Base-by-base conservation (phyloP, 2,113 vertebrate genomes). In the Bujurquina vittata region DNA sequence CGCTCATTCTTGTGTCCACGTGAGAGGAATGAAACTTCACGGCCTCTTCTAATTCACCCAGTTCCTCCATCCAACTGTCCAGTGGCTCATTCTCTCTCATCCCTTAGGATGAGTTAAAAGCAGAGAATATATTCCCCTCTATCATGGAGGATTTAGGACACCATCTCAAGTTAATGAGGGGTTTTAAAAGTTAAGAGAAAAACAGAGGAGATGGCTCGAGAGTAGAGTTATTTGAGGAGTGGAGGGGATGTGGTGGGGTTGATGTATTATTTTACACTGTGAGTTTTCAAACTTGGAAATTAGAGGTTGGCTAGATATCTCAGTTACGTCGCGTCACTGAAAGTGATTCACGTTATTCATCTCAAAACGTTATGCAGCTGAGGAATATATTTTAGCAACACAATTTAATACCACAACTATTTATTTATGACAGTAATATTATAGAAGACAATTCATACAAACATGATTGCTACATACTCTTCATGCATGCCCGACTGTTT, bases 121-220 rank as follows among this genome's bases (percentile, higher is more conserved):
- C 7, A 63, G n/a, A 59, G 35, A 77, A 83, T 83, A 88, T 84
- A 89, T 84, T 87, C 77, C 49, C 23, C 58, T 87, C 78, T 18
- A 81, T 88, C 78, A 82, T 33, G 18, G 78, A 82, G 88, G 87
- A 87, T 92, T 92, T 89, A 92, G 69, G 75, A 79, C 54, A 84
- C 82, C 55, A 57, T 87, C 88, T 85, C 31, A 10, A 84, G 46
- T 85, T 84, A 92, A 90, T 88, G 86, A 87, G 80, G 80, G 80
- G 77, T 85, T 85, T 90, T 88, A 74, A 87, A 84, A 84, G 72
- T 82, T 77, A 67, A 43, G 67, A 88, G 79, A 75, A 79, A 73
- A 87, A 69, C 62, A 79, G 77, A 90, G 69, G 40, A 69, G 77
- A 52, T 12, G 18, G 59, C 83, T 72, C 52, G 22, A 60, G 80